A percentile compares a stretch with the other conserved stretches of the same genome.
Evolutionary conservation across 2,113 vertebrate species (phyloP).

Genomic region (Tilapia sparmanii): DNA sequence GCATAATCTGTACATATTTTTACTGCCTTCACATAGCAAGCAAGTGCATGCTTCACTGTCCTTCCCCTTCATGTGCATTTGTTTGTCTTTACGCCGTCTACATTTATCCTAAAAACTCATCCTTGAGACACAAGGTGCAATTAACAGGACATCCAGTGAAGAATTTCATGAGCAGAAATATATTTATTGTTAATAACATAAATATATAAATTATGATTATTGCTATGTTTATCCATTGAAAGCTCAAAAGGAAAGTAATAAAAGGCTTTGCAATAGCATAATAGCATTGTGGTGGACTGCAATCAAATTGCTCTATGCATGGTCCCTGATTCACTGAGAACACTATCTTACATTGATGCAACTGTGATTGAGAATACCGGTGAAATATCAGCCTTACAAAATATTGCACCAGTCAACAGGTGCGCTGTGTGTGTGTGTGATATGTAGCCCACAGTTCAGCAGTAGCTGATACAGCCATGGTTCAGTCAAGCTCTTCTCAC

Average conservation of each 20-base stretch:
- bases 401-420: slow-evolving; percentile 46
- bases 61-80: neutral
- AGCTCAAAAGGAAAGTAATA: slow-evolving; percentile 16
- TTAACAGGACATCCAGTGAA: slow-evolving; percentile 19
- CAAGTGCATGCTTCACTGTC: neutral
- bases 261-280: slow-evolving; percentile 24
- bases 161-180: slow-evolving; percentile 64
- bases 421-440: neutral
- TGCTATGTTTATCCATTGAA: slow-evolving; percentile 50
- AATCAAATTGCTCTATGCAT: slow-evolving; percentile 10
- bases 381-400: slow-evolving; percentile 32
- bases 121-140: neutral
- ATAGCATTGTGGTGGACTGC: neutral
- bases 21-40: neutral
- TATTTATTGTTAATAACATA: slow-evolving; percentile 75
- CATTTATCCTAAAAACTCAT: neutral
- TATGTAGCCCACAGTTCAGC: neutral
- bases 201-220: slow-evolving; percentile 76
- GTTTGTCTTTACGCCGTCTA: neutral
- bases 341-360: neutral
- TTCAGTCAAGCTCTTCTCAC: neutral
- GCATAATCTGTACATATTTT: neutral
- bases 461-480: neutral
- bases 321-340: slow-evolving; percentile 50
- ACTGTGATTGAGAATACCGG: slow-evolving; percentile 12